A percentile compares a stretch with the other conserved stretches of the same genome.
phyloP scores from a whole-genome alignment of 2,888 invertebrate species.

The Nomada flava region DNA sequence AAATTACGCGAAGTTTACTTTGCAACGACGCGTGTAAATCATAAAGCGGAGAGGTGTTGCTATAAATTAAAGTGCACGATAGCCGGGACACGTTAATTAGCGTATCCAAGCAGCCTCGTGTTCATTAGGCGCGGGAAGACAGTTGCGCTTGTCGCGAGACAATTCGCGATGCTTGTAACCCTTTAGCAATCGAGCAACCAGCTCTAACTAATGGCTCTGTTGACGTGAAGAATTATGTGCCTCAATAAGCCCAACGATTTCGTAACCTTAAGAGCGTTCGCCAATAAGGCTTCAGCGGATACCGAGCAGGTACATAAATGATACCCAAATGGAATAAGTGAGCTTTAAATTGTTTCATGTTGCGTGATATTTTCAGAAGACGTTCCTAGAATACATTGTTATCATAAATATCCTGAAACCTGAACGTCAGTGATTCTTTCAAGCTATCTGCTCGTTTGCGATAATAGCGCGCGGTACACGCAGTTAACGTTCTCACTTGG shows the following conservation, averaged over 20 bases:
- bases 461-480: constrained; percentile 13
- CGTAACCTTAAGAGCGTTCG: background rate
- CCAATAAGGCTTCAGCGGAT: background rate
- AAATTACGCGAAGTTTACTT: constrained; percentile 58
- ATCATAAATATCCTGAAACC: background rate
- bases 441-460: constrained; percentile 9
- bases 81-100: constrained; percentile 54
- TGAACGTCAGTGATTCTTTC: constrained; percentile 21
- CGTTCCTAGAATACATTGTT: background rate
- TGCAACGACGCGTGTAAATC: constrained; percentile 60
- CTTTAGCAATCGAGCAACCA: background rate
- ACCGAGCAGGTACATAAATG: background rate
- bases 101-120: constrained; percentile 30
- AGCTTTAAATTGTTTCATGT: background rate
- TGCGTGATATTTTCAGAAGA: background rate
- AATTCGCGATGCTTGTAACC: constrained; percentile 16
- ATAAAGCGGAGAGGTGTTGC: constrained; percentile 49
- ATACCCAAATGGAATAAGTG: background rate
- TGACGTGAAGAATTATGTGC: background rate
- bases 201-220: constrained; percentile 44
- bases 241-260: background rate
- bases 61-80: constrained; percentile 51
- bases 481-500: constrained; percentile 4
- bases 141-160: constrained; percentile 18
- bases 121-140: constrained; percentile 53